Evolutionary conservation across 2,888 invertebrate genomes (phyloP), one percentile per base, ranked within the genome.

Genomic region (Epinotia demarniana): DNA sequence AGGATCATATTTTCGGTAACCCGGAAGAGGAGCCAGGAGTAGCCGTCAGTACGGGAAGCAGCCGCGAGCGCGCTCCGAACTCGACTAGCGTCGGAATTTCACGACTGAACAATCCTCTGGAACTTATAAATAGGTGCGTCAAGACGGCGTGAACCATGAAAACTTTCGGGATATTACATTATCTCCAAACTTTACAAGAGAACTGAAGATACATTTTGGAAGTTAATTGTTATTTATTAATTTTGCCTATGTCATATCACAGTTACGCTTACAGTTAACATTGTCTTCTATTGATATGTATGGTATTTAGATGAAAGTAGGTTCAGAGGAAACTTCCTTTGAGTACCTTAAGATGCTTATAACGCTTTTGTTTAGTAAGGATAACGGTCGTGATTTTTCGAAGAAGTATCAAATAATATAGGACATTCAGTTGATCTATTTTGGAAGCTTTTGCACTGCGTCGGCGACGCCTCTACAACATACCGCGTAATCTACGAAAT

Each of bases 61-160:
- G 78, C 86, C 82, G 79, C 81, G 83, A 80, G 81, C 90, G 88
- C 90, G 92, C 85, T 82, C 86, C 82, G 83, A 82, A 84, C 84
- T 84, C 86, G 88, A 93, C 93, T 92, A 92, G 84, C 87, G 80
- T 79, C 86, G 88, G 93, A 91, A 92, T 92, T 92, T 92, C 89
- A 81, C 87, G 83, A 83, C 81, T 82, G 89, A 87, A 90, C 89
- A 89, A 90, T 88, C 85, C 91, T 85, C 95, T 95, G 88, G 95
- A 94, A 86, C 94, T 95, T 95, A 95, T 95, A 91, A 93, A 91
- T 90, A 91, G 91, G 89, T 85, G 86, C 87, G 90, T 85, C 87
- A 85, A 84, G 85, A 78, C 82, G 81, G 84, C 84, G 83, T 82
- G 83, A 84, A 85, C 84, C 84, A 84, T 82, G 79, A 75, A 80